These are phyloP conservation scores for Ferrisia virgata DNA, from an alignment of 2,888 invertebrate genomes.

Conservation along the genomic window DNA sequence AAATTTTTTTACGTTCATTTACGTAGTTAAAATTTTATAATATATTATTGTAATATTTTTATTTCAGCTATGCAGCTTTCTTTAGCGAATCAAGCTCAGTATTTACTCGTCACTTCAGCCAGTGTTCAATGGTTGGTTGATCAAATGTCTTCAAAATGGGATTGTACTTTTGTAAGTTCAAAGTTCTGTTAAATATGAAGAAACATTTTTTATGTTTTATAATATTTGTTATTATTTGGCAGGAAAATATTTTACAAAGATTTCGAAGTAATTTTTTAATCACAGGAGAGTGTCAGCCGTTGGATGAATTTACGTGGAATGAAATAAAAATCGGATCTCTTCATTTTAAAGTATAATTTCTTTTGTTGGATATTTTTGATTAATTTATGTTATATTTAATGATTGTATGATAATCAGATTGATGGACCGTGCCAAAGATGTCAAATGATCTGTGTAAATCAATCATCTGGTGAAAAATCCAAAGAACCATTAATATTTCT, in stretches of 20 bases:
- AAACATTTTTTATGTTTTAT: not conserved
- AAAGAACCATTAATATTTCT: constrained; percentile 75
- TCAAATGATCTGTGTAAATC: constrained; percentile 94
- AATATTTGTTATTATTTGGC: not conserved
- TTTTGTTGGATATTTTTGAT: not conserved
- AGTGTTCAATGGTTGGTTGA: constrained; percentile 71
- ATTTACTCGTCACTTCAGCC: constrained; percentile 72
- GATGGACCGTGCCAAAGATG: constrained; percentile 83
- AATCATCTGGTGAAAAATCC: constrained; percentile 74
- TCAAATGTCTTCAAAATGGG: constrained; percentile 49
- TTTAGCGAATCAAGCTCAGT: constrained; percentile 81
- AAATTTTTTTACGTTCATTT: not conserved
- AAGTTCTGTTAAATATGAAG: not conserved
- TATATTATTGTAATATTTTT: not conserved
- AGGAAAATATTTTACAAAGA: constrained; percentile 65
- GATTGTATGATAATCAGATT: constrained; percentile 57
- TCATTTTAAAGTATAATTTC: constrained; percentile 61
- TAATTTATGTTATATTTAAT: not conserved
- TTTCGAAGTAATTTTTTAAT: constrained; percentile 91
- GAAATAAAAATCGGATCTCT: constrained; percentile 64
- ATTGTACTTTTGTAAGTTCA: not conserved
- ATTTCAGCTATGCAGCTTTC: constrained; percentile 53
- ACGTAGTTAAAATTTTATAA: not conserved
- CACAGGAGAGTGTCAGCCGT: constrained; percentile 64
- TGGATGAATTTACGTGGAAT: constrained; percentile 74